Conservation (phyloP, 2,888 invertebrate species). For the Tenthredo scrophulariae region DNA sequence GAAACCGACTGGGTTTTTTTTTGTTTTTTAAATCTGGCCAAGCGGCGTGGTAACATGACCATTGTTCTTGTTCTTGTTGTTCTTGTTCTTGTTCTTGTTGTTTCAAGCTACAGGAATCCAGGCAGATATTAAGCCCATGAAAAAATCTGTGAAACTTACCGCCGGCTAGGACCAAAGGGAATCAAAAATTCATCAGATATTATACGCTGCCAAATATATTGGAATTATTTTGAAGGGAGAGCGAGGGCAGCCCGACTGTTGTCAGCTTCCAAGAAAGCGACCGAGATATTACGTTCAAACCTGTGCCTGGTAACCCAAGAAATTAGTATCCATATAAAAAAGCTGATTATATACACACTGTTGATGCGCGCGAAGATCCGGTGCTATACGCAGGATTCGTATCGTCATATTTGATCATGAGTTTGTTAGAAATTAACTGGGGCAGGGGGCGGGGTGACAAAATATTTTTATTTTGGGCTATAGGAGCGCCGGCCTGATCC, state of each 20-base stretch:
- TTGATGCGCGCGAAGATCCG: not conserved
- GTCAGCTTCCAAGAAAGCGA: conserved; percentile 12
- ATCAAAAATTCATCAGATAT: not conserved
- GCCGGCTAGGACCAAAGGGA: not conserved
- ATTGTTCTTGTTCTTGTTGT: conserved; percentile 48
- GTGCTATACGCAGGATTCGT: not conserved
- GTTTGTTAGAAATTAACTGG: conserved; percentile 23
- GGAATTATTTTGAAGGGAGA: conserved; percentile 11
- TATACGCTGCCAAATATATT: not conserved
- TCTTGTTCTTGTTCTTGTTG: conserved; percentile 46
- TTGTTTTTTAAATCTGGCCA: not conserved
- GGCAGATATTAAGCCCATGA: not conserved
- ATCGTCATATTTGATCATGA: not conserved
- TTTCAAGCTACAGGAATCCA: conserved; percentile 45
- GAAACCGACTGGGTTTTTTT: not conserved
- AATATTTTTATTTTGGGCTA: conserved; percentile 39
- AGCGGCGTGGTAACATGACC: not conserved
- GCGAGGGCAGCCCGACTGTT: not conserved
- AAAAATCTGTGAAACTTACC: not conserved
- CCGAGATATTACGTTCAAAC: not conserved
- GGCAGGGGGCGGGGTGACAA: conserved; percentile 14
- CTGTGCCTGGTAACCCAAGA: conserved; percentile 40
- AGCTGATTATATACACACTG: not conserved
- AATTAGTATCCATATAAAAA: conserved; percentile 21
- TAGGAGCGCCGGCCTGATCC: conserved; percentile 37